Percentiles rank a stretch among this genome's conserved stretches.
phyloP scores from a whole-genome alignment of 2,797 vertebrate genomes.

The Orestias chungarensis region DNA sequence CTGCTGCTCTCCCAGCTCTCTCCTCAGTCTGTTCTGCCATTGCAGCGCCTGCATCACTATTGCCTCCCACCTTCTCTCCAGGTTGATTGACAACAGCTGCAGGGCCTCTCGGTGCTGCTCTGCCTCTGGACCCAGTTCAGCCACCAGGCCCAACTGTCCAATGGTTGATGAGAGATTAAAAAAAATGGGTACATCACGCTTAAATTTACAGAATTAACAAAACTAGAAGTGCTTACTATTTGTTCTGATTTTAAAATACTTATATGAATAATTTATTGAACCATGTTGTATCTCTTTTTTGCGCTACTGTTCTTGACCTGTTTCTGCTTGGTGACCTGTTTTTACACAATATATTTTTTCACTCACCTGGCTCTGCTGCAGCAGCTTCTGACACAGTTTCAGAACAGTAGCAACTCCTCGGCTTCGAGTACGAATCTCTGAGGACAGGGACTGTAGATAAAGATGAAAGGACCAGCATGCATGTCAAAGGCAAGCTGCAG shows the following conservation, averaged over 20 bases:
- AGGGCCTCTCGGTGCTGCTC: slow-evolving; percentile 81
- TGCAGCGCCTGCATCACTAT: slow-evolving; percentile 98
- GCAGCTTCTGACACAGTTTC: slow-evolving; percentile 91
- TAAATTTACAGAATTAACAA: not conserved
- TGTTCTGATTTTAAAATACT: not conserved
- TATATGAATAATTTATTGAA: not conserved
- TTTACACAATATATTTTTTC: not conserved
- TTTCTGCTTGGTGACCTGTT: not conserved
- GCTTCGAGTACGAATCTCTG: slow-evolving; percentile 88
- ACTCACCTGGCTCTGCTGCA: slow-evolving; percentile 85
- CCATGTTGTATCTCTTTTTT: not conserved
- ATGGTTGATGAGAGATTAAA: not conserved
- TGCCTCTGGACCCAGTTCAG: slow-evolving; percentile 71
- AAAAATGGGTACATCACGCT: not conserved
- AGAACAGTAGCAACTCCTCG: slow-evolving; percentile 90
- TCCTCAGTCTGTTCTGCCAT: slow-evolving; percentile 92
- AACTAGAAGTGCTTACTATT: not conserved
- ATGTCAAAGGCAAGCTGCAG: not conserved
- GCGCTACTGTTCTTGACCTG: not conserved
- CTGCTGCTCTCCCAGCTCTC: slow-evolving; percentile 83
- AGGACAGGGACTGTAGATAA: slow-evolving; percentile 84
- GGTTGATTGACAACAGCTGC: slow-evolving; percentile 93
- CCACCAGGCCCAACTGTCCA: slow-evolving; percentile 68
- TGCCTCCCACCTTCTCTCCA: slow-evolving; percentile 97
- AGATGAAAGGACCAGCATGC: not conserved